Percentiles rank a stretch among this genome's conserved stretches.
phyloP scores from a whole-genome alignment of 2,888 invertebrate genomes.

The Geotrupes spiniger region DNA sequence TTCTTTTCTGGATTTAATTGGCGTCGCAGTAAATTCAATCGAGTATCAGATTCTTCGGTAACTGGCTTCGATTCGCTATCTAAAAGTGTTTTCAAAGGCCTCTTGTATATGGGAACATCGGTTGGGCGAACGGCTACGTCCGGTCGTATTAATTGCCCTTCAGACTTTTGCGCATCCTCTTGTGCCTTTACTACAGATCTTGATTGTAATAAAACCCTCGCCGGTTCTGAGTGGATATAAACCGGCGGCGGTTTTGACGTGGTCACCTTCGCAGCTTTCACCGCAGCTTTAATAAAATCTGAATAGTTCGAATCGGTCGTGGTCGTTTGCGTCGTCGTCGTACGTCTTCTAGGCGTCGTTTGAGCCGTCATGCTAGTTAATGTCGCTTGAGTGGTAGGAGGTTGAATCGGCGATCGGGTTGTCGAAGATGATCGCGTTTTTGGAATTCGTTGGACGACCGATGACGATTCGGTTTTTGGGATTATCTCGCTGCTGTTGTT shows the following conservation, averaged over 20 bases:
- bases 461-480: slow-evolving; percentile 44
- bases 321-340: slow-evolving; percentile 46
- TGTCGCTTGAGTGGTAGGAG: too few relatives aligned
- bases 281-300: slow-evolving; percentile 37
- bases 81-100: slow-evolving; percentile 44
- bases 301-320: slow-evolving; percentile 40
- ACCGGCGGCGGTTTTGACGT: slow-evolving; percentile 39
- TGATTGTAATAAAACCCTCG: slow-evolving; percentile 43
- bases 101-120: slow-evolving; percentile 37
- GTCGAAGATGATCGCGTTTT: slow-evolving; percentile 53
- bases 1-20: slow-evolving; percentile 60
- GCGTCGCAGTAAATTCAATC: slow-evolving; percentile 60
- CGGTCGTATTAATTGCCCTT: slow-evolving; percentile 45
- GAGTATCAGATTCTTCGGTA: slow-evolving; percentile 48
- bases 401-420: slow-evolving; percentile 56
- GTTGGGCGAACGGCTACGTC: slow-evolving; percentile 42
- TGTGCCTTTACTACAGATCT: slow-evolving; percentile 35
- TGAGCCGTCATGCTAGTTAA: slow-evolving; percentile 60
- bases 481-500: slow-evolving; percentile 55
- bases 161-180: slow-evolving; percentile 34
- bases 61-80: slow-evolving; percentile 52
- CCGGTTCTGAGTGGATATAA: slow-evolving; percentile 41
- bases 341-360: slow-evolving; percentile 59
- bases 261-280: slow-evolving; percentile 38
- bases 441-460: slow-evolving; percentile 47